A percentile compares a stretch with the other conserved stretches of the same genome.
Evolutionary conservation across 2,113 vertebrate genomes (phyloP).

Genomic region (Benitochromis conjunctus): DNA sequence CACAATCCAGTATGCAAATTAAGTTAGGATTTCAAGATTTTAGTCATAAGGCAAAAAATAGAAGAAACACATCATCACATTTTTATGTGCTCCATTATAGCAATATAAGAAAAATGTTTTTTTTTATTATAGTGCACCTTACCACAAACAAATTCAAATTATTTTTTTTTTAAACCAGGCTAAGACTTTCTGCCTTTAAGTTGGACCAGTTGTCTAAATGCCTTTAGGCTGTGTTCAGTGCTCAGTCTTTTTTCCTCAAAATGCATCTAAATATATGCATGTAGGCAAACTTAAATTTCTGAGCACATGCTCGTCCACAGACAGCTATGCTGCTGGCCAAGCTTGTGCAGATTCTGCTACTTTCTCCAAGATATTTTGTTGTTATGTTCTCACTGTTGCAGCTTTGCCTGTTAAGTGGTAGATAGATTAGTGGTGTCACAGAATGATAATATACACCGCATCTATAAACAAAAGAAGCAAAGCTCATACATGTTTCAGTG

Average conservation of each 20-base stretch:
- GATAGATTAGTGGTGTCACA: background rate
- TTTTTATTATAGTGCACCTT: background rate
- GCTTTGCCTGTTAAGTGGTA: background rate
- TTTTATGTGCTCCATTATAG: background rate
- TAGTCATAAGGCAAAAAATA: background rate
- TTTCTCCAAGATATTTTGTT: background rate
- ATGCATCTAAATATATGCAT: background rate
- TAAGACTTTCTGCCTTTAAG: background rate
- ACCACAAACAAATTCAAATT: background rate
- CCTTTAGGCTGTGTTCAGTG: background rate
- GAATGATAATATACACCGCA: accelerated
- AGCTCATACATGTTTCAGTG: background rate
- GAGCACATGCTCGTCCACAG: background rate
- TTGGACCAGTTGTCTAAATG: background rate
- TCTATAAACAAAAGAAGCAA: background rate
- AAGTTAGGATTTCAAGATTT: background rate
- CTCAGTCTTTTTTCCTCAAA: too few relatives aligned
- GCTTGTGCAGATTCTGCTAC: background rate
- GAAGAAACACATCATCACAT: background rate
- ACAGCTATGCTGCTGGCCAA: background rate
- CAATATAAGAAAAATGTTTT: background rate
- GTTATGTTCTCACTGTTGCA: background rate
- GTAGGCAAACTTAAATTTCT: background rate
- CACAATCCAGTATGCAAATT: background rate
- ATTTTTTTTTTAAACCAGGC: background rate